Percentiles rank a stretch among this genome's conserved stretches.
phyloP scores from a whole-genome alignment of 2,797 vertebrate species.

The Sebastolobus altivelis region DNA sequence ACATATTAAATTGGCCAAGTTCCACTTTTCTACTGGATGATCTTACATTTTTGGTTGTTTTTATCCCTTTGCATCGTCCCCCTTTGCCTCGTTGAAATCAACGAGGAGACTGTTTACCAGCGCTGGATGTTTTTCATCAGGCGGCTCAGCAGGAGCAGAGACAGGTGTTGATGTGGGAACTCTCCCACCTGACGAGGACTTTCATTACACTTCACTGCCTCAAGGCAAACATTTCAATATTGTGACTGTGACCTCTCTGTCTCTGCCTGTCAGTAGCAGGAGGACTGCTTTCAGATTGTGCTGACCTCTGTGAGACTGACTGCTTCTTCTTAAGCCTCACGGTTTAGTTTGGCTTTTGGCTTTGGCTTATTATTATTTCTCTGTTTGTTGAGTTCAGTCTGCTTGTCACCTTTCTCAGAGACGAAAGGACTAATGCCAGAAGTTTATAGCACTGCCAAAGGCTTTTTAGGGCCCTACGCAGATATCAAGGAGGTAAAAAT shows the following conservation, averaged over 20 bases:
- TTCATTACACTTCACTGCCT: neutral
- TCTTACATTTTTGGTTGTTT: neutral
- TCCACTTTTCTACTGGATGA: neutral
- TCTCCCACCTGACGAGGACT: conserved; percentile 18
- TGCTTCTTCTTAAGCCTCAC: neutral
- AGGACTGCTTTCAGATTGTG: neutral
- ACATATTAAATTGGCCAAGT: neutral
- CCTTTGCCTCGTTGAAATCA: neutral
- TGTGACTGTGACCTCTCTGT: neutral
- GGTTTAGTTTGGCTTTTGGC: neutral
- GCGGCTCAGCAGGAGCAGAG: neutral
- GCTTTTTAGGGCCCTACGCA: neutral
- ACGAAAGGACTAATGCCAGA: neutral
- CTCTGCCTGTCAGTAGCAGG: neutral
- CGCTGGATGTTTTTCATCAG: conserved; percentile 2
- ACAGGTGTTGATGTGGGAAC: conserved; percentile 26
- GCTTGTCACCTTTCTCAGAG: too few relatives aligned
- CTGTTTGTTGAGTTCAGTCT: neutral
- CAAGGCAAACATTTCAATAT: neutral
- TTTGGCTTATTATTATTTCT: neutral
- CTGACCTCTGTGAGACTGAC: neutral
- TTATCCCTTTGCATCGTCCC: neutral
- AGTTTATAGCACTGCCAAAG: neutral
- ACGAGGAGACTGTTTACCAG: neutral
- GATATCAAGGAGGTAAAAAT: neutral